Conservation (phyloP, 2,888 invertebrate genomes). For the Acronicta aceris region DNA sequence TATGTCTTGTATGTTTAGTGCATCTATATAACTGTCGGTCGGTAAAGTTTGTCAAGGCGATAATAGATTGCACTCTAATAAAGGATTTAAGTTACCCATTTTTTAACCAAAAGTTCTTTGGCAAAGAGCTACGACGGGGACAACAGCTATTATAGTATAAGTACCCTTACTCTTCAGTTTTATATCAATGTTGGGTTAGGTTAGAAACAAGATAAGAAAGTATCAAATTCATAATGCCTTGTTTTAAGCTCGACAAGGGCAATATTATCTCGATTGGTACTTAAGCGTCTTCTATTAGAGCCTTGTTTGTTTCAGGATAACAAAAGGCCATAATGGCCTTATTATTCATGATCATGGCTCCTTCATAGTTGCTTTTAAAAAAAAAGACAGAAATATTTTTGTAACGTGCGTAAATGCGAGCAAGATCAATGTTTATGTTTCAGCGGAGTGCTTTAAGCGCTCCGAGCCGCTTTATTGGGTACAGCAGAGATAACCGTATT, state of each 20-base stretch:
- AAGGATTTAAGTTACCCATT: no score
- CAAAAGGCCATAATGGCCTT: conserved; percentile 34
- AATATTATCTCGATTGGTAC: conserved; percentile 18
- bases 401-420: conserved; percentile 13
- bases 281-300: conserved; percentile 35
- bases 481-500: conserved; percentile 10
- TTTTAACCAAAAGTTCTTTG: no score
- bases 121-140: no score
- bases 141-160: no score
- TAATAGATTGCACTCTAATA: no score
- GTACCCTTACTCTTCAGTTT: no score
- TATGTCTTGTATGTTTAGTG: no score
- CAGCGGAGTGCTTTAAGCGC: conserved; percentile 26
- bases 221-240: conserved; percentile 10
- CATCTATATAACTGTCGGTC: no score
- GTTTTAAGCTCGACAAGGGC: conserved; percentile 4
- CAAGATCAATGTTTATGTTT: conserved; percentile 35
- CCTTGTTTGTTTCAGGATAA: conserved; percentile 32
- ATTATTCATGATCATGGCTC: conserved; percentile 45
- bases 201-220: no score
- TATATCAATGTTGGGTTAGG: no score
- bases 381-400: conserved; percentile 29
- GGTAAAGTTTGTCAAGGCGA: no score
- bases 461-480: conserved; percentile 14
- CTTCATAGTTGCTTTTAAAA: conserved; percentile 40